Percentiles rank a stretch among this genome's conserved stretches.
These are phyloP conservation scores for Menura novaehollandiae DNA, from an alignment of 2,113 vertebrate species.

Conservation along the genomic window DNA sequence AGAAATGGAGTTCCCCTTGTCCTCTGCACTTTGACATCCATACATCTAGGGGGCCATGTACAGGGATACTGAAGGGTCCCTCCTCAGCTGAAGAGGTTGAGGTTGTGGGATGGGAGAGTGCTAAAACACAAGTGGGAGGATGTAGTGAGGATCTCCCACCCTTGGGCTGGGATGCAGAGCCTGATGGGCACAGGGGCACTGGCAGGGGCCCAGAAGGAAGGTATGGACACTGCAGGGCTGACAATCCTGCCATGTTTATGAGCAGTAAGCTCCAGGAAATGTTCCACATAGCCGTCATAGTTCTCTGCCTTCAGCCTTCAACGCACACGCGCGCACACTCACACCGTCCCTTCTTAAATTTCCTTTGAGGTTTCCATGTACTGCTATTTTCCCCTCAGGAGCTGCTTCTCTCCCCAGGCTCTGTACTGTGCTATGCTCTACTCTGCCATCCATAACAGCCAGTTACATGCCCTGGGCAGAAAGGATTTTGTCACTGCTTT, in stretches of 20 bases:
- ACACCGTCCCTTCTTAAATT: slow-evolving; percentile 24
- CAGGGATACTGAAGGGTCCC: not conserved
- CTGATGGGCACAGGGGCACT: fast-evolving
- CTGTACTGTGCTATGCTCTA: not conserved
- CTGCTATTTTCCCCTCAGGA: not conserved
- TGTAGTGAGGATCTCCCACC: not conserved
- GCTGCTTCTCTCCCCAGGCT: not conserved
- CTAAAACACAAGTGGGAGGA: not conserved
- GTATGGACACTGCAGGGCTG: not conserved
- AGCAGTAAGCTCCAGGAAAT: slow-evolving; percentile 51
- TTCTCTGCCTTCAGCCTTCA: not conserved
- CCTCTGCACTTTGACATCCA: not conserved
- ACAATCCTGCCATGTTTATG: slow-evolving; percentile 26
- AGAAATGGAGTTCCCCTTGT: not conserved
- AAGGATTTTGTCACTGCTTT: not conserved
- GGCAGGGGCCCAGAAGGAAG: not conserved
- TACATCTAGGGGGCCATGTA: too few relatives aligned
- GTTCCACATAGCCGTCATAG: slow-evolving; percentile 62
- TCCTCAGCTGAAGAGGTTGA: not conserved
- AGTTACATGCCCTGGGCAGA: not conserved
- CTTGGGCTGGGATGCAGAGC: not conserved
- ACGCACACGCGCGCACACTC: not conserved
- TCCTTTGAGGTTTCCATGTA: not conserved
- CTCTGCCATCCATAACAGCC: not conserved
- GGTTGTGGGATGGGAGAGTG: fast-evolving